These are phyloP conservation scores for Chrosomus eos DNA, from an alignment of 2,797 vertebrate species.

Conservation along the genomic window DNA sequence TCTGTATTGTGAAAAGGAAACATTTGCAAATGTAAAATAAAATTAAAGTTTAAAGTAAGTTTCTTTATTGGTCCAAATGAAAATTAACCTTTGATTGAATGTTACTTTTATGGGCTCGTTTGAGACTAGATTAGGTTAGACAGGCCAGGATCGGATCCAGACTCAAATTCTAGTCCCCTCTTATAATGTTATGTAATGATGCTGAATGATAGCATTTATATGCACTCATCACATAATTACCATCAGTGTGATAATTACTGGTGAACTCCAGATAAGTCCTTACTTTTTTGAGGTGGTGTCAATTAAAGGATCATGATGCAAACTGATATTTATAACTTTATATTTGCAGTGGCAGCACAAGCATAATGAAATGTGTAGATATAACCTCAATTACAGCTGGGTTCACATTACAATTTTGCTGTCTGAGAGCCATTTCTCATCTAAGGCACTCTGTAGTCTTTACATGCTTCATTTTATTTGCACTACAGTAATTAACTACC, in stretches of 20 bases:
- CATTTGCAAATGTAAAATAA: conserved; percentile 75
- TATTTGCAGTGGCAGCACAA: neutral
- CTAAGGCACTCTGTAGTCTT: neutral
- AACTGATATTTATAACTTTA: neutral
- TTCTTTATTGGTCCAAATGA: neutral
- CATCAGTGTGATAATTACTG: neutral
- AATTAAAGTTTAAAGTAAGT: conserved; percentile 65
- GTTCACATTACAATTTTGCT: neutral
- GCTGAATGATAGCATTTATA: neutral
- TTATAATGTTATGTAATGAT: neutral
- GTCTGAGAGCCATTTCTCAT: neutral
- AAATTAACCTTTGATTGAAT: neutral
- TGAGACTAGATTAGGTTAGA: neutral
- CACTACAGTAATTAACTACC: neutral
- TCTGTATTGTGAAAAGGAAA: conserved; percentile 74
- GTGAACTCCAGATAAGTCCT: neutral
- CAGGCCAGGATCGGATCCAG: neutral
- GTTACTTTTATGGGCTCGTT: neutral
- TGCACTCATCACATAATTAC: neutral
- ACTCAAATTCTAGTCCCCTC: neutral
- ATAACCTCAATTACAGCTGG: neutral
- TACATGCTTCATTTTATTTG: neutral
- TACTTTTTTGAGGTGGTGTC: neutral
- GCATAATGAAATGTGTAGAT: neutral
- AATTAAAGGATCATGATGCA: neutral